These are phyloP conservation scores for Leucopternis melanops DNA, from an alignment of 2,113 vertebrate species.

Conservation along the genomic window DNA sequence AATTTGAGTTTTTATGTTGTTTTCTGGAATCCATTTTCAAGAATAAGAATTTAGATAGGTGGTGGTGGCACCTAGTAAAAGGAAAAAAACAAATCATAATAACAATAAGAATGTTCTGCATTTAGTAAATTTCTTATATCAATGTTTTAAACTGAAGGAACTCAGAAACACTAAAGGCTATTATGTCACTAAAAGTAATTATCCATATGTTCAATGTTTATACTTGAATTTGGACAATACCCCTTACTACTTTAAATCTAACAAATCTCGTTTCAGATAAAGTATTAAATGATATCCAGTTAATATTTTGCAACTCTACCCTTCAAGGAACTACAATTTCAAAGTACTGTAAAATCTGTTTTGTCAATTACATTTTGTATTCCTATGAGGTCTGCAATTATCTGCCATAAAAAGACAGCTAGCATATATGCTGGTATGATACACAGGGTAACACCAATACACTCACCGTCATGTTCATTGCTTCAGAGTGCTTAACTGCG, in stretches of 20 bases:
- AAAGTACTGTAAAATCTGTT: not conserved
- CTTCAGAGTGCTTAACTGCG: not conserved
- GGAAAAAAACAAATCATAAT: not conserved
- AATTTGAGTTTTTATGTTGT: not conserved
- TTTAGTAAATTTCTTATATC: not conserved
- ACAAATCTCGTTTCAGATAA: too few relatives aligned
- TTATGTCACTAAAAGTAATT: not conserved
- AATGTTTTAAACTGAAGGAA: not conserved
- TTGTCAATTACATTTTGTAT: not conserved
- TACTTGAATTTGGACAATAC: not conserved
- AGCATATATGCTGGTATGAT: not conserved
- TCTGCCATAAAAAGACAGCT: not conserved
- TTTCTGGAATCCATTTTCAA: not conserved
- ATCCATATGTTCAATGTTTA: not conserved
- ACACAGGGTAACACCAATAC: not conserved
- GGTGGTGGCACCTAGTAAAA: not conserved
- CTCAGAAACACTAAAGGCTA: not conserved
- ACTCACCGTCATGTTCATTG: not conserved
- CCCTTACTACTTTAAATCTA: not conserved
- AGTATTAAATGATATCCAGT: not conserved
- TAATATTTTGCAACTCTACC: not conserved
- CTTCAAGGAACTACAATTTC: not conserved
- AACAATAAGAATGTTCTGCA: not conserved
- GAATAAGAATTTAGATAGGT: not conserved
- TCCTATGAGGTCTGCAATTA: not conserved